Evolutionary conservation across 2,888 invertebrate genomes (phyloP).

Genomic region (Drosophila emarginata): DNA sequence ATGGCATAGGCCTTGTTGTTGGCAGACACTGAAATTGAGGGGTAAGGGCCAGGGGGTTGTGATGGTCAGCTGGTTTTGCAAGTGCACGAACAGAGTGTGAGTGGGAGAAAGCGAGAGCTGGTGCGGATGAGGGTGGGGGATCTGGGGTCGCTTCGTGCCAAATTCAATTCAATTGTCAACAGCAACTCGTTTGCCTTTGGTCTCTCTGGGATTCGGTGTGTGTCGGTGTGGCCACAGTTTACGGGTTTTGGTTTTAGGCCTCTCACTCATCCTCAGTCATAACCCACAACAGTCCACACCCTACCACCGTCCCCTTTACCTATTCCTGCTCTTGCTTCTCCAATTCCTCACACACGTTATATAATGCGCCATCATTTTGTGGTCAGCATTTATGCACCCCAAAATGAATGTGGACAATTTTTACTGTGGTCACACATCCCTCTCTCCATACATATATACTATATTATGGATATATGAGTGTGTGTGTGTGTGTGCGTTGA

Average conservation of each 20-base stretch:
- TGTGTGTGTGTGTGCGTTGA: neutral
- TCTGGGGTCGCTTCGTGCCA: slow-evolving; percentile 33
- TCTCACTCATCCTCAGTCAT: slow-evolving; percentile 44
- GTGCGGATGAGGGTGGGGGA: neutral
- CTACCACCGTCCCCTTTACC: neutral
- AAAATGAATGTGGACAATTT: slow-evolving; percentile 38
- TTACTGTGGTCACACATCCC: slow-evolving; percentile 2
- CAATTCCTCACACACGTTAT: slow-evolving; percentile 50
- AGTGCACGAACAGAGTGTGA: slow-evolving; percentile 45
- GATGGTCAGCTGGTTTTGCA: slow-evolving; percentile 25
- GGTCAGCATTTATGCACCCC: slow-evolving; percentile 76
- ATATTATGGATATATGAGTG: neutral
- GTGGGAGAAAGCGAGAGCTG: no score
- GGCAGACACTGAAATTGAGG: slow-evolving; percentile 39
- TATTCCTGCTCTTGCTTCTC: neutral
- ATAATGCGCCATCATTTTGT: slow-evolving; percentile 78
- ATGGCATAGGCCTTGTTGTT: slow-evolving; percentile 50
- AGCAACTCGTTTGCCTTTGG: slow-evolving; percentile 36
- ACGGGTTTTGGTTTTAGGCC: slow-evolving; percentile 53
- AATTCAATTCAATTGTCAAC: slow-evolving; percentile 78
- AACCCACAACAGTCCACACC: neutral
- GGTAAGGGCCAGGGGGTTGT: neutral
- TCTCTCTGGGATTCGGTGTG: slow-evolving; percentile 8
- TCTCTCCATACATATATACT: neutral
- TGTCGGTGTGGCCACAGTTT: slow-evolving; percentile 63